phyloP scores from a whole-genome alignment of 2,888 invertebrate genomes.

The Rhagophthalmus giganteus region DNA sequence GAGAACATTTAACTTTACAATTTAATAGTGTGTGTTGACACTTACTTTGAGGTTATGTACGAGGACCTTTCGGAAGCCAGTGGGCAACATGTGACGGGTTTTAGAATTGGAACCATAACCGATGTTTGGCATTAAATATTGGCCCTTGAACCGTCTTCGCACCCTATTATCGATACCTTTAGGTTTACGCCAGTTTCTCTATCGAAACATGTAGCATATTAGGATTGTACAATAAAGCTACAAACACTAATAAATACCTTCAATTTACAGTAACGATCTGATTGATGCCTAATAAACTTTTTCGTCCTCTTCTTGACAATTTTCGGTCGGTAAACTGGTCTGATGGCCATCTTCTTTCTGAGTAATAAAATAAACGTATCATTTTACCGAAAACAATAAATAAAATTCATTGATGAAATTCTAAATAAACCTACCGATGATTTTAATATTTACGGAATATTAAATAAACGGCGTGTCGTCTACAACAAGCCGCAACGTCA shows the following conservation, averaged over 20 bases:
- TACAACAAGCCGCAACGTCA: too few relatives aligned
- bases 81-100: slow-evolving; percentile 95
- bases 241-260: slow-evolving; percentile 63
- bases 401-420: slow-evolving; percentile 2
- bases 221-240: background rate
- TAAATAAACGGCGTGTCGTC: too few relatives aligned
- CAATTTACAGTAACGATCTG: slow-evolving; percentile 95
- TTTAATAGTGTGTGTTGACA: too few relatives aligned
- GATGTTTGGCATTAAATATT: slow-evolving; percentile 98
- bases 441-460: slow-evolving; percentile 34
- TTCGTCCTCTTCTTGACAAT: slow-evolving; percentile 98
- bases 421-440: slow-evolving; percentile 40
- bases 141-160: slow-evolving; percentile 98
- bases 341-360: slow-evolving; percentile 75
- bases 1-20: too few relatives aligned
- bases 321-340: slow-evolving; percentile 85
- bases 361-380: slow-evolving; percentile 3
- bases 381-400: slow-evolving; percentile 8
- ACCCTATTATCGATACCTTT: slow-evolving; percentile 99
- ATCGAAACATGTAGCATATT: slow-evolving; percentile 11
- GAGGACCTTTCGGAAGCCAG: slow-evolving; percentile 95
- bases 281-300: slow-evolving; percentile 98
- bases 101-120: slow-evolving; percentile 97
- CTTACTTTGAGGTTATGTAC: slow-evolving; percentile 82
- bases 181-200: slow-evolving; percentile 99